phyloP scores from a whole-genome alignment of 92 coral and sea anemone genomes.

The Heteractis magnifica region DNA sequence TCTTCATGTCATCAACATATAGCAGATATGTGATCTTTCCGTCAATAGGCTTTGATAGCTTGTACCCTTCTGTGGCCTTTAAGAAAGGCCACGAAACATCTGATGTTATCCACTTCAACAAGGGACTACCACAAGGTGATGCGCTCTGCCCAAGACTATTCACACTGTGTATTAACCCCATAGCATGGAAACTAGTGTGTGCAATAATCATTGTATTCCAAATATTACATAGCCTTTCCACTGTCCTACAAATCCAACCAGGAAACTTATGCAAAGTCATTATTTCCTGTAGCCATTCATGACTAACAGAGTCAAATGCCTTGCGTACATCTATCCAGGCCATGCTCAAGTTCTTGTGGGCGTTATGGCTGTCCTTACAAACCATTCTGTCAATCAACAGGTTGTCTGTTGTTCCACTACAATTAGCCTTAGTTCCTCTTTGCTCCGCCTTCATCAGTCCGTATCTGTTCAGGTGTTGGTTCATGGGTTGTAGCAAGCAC shows the following conservation, averaged over 20 bases:
- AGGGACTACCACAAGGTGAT: too few relatives aligned
- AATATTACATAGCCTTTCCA: constrained; percentile 27
- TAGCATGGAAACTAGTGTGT: too few relatives aligned
- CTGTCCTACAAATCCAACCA: constrained; percentile 41
- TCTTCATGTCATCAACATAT: too few relatives aligned
- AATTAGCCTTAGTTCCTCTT: constrained; percentile 47
- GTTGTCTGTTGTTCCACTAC: constrained; percentile 54
- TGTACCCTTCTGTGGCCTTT: too few relatives aligned
- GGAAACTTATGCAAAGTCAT: constrained; percentile 47
- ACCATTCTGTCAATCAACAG: constrained; percentile 67
- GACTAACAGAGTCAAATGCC: constrained; percentile 47
- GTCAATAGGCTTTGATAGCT: too few relatives aligned
- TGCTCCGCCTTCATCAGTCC: constrained; percentile 48
- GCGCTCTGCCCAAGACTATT: too few relatives aligned
- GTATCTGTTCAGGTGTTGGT: constrained; percentile 42
- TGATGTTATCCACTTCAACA: too few relatives aligned
- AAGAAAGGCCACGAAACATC: too few relatives aligned
- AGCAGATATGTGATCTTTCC: too few relatives aligned
- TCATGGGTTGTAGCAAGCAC: constrained; percentile 45
- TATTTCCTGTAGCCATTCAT: constrained; percentile 42
- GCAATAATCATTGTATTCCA: constrained; percentile 52
- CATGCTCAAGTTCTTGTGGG: constrained; percentile 46
- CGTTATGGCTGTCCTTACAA: constrained; percentile 36
- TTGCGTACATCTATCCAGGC: constrained; percentile 57
- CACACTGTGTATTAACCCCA: too few relatives aligned